phyloP scores from a whole-genome alignment of 2,888 invertebrate genomes.

The Polietes domitor region DNA sequence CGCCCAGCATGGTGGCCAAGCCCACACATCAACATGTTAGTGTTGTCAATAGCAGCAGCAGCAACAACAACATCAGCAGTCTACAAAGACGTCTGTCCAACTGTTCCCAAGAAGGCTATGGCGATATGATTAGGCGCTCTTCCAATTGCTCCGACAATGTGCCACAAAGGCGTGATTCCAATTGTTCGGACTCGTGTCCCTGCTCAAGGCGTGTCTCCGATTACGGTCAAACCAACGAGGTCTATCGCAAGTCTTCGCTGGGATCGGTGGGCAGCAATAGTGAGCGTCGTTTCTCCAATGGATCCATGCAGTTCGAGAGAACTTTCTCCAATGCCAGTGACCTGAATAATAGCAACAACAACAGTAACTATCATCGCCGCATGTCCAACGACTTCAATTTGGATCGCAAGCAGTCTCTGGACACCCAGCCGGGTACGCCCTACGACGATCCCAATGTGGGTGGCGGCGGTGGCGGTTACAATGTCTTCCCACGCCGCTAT shows the following conservation, averaged over 20 bases:
- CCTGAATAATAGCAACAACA: slow-evolving; percentile 47
- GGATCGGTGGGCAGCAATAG: slow-evolving; percentile 80
- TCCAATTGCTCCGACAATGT: slow-evolving; percentile 79
- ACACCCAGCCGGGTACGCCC: slow-evolving; percentile 70
- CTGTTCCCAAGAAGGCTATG: slow-evolving; percentile 77
- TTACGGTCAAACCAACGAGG: slow-evolving; percentile 74
- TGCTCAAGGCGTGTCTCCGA: slow-evolving; percentile 79
- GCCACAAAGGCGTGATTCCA: slow-evolving; percentile 78
- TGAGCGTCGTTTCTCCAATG: slow-evolving; percentile 82
- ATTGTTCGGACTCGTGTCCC: slow-evolving; percentile 79
- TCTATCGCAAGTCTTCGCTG: slow-evolving; percentile 78
- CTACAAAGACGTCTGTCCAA: slow-evolving; percentile 78
- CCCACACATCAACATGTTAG: slow-evolving; percentile 36
- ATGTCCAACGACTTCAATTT: slow-evolving; percentile 77
- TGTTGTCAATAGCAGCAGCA: slow-evolving; percentile 49
- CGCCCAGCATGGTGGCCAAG: slow-evolving; percentile 18
- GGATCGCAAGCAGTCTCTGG: slow-evolving; percentile 76
- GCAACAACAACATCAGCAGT: slow-evolving; percentile 64
- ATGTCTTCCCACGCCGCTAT: slow-evolving; percentile 78
- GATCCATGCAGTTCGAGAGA: slow-evolving; percentile 78
- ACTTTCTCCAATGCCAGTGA: slow-evolving; percentile 77
- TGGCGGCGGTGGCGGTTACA: slow-evolving; percentile 77
- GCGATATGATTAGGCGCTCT: slow-evolving; percentile 78
- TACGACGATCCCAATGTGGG: slow-evolving; percentile 75
- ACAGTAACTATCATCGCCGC: slow-evolving; percentile 75